Evolutionary conservation across 2,113 vertebrate species (phyloP), one percentile per base, ranked within the genome.

Genomic region (Crotalus helleri): DNA sequence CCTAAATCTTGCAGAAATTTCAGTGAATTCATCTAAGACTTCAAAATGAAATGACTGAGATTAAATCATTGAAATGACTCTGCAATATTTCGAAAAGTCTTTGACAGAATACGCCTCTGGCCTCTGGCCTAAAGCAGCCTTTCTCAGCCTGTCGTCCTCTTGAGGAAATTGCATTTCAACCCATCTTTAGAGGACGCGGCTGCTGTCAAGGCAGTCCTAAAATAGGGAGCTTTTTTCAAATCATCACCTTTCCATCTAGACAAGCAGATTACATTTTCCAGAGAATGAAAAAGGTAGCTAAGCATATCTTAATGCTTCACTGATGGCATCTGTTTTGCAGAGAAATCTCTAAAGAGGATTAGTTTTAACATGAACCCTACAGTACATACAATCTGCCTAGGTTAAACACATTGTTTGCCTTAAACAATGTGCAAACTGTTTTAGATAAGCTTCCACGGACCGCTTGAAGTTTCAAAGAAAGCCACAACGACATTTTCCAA

Each of bases 321-420:
- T 91, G 90, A 94, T 94, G 92, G 94, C 93, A 94, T 96, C 96
- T 97, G 96, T 90, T 89, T 93, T 64, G 55, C 0, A 21, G 91
- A 81, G 94, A 93, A 95, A 95, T 95, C 91, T 94, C 95, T 94
- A 88, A 94, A 94, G 94, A 93, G 94, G 95, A 97, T 96, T 96
- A 96, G 95, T 95, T 94, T 89, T 90, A 95, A 94, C 58, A 69
- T 85, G 95, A 93, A 95, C 94, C 64, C 89, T 81, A 91, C 59
- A 91, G 51, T 90, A 94, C 90, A 94, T 93, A 54, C 91, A 91
- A 74, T 90, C 91, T 93, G 88, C 93, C 89, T 61, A 91, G 57
- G 93, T 92, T 92, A 96, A 96, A 92, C 26, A 15, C 29, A 33
- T 64, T 95, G 92, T 92, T 92, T 89, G 33, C 8, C 64, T 88